These are phyloP conservation scores for Prionace glauca DNA, from an alignment of 2,797 vertebrate genomes.

Conservation along the genomic window DNA sequence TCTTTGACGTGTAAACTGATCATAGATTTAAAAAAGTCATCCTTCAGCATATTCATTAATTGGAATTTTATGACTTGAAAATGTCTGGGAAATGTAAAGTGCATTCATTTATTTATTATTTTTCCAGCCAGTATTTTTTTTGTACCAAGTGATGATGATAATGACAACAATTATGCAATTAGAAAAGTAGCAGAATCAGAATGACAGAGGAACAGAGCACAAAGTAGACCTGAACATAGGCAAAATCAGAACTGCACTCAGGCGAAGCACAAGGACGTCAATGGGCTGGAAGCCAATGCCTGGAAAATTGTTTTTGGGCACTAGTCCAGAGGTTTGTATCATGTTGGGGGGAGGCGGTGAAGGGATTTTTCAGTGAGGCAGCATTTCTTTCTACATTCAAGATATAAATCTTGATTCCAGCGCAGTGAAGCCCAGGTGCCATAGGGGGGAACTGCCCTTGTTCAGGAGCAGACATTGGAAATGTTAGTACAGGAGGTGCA, in stretches of 20 bases:
- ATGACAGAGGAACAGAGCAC: not conserved
- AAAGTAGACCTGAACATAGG: not conserved
- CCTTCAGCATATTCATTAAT: not conserved
- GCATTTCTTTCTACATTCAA: not conserved
- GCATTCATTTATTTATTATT: slow-evolving; percentile 2
- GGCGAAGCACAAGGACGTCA: not conserved
- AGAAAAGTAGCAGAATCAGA: not conserved
- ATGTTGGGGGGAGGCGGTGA: not conserved
- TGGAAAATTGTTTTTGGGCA: not conserved
- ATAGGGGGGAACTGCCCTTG: not conserved
- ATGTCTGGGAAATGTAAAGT: not conserved
- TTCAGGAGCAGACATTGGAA: not conserved
- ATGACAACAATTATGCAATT: not conserved
- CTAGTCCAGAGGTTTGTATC: not conserved
- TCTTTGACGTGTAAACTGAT: not conserved
- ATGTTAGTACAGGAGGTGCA: not conserved
- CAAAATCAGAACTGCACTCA: not conserved
- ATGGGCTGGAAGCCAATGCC: not conserved
- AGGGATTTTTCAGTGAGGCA: not conserved
- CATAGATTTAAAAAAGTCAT: not conserved
- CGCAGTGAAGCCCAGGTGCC: not conserved
- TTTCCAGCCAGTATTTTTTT: not conserved
- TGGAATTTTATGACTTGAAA: not conserved
- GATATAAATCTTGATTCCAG: not conserved
- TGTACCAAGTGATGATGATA: not conserved